These are phyloP conservation scores for Hyles euphorbiae DNA, from an alignment of 1,140 invertebrate species.

Conservation along the genomic window DNA sequence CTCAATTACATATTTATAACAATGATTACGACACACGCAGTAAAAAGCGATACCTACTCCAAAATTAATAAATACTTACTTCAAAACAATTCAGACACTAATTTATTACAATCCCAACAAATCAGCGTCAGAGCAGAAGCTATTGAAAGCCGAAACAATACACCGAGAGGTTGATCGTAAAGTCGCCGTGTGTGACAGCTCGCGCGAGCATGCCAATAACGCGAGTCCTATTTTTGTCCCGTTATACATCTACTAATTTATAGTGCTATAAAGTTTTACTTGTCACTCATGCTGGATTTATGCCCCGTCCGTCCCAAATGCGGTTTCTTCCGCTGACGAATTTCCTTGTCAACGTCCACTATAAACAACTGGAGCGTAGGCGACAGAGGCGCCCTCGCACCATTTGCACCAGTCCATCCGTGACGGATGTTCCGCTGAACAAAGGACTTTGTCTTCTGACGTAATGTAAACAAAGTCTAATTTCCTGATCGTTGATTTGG, in stretches of 20 bases:
- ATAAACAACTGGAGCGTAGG: slow-evolving; percentile 32
- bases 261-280: slow-evolving; percentile 69
- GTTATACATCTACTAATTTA: slow-evolving; percentile 67
- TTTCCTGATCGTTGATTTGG: slow-evolving; percentile 56
- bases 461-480: slow-evolving; percentile 63
- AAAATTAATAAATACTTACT: no score
- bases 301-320: slow-evolving; percentile 60
- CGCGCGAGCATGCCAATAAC: slow-evolving; percentile 51
- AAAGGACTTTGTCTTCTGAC: slow-evolving; percentile 64
- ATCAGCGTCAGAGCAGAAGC: not conserved
- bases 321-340: slow-evolving; percentile 66
- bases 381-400: slow-evolving; percentile 51
- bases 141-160: slow-evolving; percentile 4
- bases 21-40: no score
- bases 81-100: no score
- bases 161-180: slow-evolving; percentile 21
- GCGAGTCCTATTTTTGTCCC: slow-evolving; percentile 52
- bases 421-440: slow-evolving; percentile 44
- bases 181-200: slow-evolving; percentile 53
- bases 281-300: slow-evolving; percentile 70
- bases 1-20: no score
- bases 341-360: slow-evolving; percentile 64
- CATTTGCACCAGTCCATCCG: slow-evolving; percentile 52
- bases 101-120: no score
- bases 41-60: no score